These are phyloP conservation scores for Tanypteryx hageni DNA, from an alignment of 2,888 invertebrate species.

Conservation along the genomic window DNA sequence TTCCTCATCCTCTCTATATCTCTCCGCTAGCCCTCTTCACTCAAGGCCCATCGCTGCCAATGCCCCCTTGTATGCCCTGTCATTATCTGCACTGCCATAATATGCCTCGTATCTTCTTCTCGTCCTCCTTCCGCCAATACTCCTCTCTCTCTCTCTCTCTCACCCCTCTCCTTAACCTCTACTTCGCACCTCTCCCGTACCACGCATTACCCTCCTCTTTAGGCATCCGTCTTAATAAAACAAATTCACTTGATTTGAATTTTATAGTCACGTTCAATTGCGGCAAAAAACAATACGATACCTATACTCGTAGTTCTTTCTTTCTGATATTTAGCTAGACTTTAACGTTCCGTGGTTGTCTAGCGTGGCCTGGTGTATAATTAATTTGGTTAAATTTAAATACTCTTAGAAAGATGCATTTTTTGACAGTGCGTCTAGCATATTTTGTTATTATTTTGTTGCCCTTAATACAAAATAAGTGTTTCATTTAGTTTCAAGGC, in stretches of 20 bases:
- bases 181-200: constrained; percentile 39
- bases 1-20: neutral
- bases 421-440: no score
- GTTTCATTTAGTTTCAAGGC: no score
- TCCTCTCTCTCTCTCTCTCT: neutral
- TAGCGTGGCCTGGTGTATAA: no score
- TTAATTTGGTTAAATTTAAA: no score
- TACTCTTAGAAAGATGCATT: no score
- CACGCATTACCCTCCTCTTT: neutral
- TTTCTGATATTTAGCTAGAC: neutral
- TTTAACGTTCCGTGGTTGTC: neutral
- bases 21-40: neutral
- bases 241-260: constrained; percentile 30
- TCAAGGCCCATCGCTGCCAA: constrained; percentile 59
- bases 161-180: constrained; percentile 36
- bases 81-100: constrained; percentile 58
- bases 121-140: constrained; percentile 36
- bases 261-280: constrained; percentile 26
- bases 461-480: no score
- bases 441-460: no score
- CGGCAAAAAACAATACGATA: neutral
- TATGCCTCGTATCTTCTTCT: constrained; percentile 49
- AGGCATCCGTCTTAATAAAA: constrained; percentile 29
- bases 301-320: neutral
- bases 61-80: constrained; percentile 56